Percentiles rank a stretch among this genome's conserved stretches.
phyloP scores from a whole-genome alignment of 2,888 invertebrate genomes.

The Dicycla oo region DNA sequence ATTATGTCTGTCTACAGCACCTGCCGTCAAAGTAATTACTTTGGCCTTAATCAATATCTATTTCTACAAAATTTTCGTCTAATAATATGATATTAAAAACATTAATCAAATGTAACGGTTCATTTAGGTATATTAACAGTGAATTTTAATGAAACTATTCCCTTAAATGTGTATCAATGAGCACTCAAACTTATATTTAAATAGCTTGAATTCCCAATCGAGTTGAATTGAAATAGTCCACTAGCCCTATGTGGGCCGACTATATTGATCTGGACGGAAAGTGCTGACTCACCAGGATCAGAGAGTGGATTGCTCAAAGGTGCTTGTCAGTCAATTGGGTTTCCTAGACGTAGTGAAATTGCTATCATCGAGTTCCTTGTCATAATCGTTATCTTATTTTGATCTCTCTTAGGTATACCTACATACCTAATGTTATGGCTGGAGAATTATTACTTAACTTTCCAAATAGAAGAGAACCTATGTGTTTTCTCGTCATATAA shows the following conservation, averaged over 20 bases:
- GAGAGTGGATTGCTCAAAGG: slow-evolving; percentile 69
- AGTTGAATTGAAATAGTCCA: slow-evolving; percentile 50
- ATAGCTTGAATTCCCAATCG: slow-evolving; percentile 17
- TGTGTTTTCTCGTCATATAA: neutral
- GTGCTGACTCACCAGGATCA: slow-evolving; percentile 69
- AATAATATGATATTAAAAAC: slow-evolving; percentile 25
- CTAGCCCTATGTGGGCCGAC: slow-evolving; percentile 59
- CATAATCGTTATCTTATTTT: slow-evolving; percentile 36
- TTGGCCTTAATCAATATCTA: slow-evolving; percentile 36
- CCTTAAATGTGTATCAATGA: slow-evolving; percentile 17
- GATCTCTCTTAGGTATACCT: neutral
- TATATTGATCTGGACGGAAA: slow-evolving; percentile 69
- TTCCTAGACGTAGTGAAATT: slow-evolving; percentile 66
- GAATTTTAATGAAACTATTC: slow-evolving; percentile 27
- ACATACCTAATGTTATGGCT: neutral
- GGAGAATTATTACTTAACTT: neutral
- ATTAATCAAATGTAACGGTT: slow-evolving; percentile 10
- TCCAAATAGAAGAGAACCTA: neutral
- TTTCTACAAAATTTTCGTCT: slow-evolving; percentile 22
- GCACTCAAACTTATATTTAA: slow-evolving; percentile 28
- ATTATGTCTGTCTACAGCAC: slow-evolving; percentile 49
- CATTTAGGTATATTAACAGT: slow-evolving; percentile 9
- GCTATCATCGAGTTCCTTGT: slow-evolving; percentile 48
- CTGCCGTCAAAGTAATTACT: slow-evolving; percentile 46
- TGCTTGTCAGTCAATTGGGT: slow-evolving; percentile 63